Evolutionary conservation across 2,113 vertebrate species (phyloP).

Genomic region (Plectropomus leopardus): DNA sequence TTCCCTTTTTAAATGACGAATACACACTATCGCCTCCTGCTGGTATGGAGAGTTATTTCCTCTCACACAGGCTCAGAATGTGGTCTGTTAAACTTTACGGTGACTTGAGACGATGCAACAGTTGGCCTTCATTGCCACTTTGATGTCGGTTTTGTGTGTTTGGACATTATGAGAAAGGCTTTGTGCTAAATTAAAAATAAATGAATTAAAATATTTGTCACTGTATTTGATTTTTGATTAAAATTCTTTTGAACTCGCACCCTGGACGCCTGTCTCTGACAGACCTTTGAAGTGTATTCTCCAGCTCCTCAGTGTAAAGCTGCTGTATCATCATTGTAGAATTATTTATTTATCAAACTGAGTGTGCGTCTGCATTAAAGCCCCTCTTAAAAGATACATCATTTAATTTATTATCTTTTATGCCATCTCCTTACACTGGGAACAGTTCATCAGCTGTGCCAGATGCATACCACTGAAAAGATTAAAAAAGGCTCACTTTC

Average conservation of each 20-base stretch:
- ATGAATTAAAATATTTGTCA: neutral
- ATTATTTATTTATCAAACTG: conserved; percentile 34
- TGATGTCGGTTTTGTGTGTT: no score
- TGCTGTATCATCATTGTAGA: conserved; percentile 20
- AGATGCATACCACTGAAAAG: neutral
- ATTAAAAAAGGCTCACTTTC: conserved; percentile 24
- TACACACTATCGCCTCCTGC: no score
- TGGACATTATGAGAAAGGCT: no score
- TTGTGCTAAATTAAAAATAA: conserved; percentile 3
- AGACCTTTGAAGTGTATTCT: conserved; percentile 3
- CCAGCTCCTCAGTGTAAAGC: neutral
- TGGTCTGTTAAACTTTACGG: no score
- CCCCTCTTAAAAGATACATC: conserved; percentile 21
- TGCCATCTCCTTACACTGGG: neutral
- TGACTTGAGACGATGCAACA: no score
- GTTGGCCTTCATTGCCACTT: no score
- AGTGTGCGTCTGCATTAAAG: neutral
- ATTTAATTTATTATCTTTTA: conserved; percentile 31
- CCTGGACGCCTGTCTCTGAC: neutral
- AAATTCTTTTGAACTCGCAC: neutral
- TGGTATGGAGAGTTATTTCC: no score
- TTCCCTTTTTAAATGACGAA: no score
- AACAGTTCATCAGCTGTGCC: conserved; percentile 28
- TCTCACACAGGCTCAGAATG: no score
- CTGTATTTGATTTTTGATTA: neutral